Evolutionary conservation across 2,797 vertebrate species (phyloP), one percentile per base, ranked within the genome.

Genomic region (Hypotaenidia okinawae): DNA sequence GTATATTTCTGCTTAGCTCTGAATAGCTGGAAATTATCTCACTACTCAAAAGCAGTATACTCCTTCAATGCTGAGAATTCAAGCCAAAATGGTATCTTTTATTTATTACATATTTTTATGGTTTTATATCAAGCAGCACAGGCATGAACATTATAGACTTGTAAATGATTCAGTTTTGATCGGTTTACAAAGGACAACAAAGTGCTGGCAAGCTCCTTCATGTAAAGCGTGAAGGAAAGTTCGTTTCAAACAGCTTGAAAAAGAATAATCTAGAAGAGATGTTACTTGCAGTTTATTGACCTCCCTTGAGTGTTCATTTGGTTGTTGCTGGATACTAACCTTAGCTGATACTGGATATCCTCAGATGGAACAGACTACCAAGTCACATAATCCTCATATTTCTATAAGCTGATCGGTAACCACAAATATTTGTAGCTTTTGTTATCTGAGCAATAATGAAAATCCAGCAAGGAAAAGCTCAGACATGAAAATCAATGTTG

Each of bases 401-500:
- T 94, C 93, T 96, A 93, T 88, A 94, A 95, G 95, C 86, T 96
- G 94, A 96, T 88, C 91, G 84, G 93, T 87, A 96, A 97, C 97
- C 97, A 97, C 97, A 98, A 97, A 79, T 97, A 98, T 98, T 97
- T 87, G 75, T 72, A 92, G 79, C 91, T 96, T 97, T 95, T 87
- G 93, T 96, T 97, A 97, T 97, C 97, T 95, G 84, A 89, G 94
- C 92, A 97, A 94, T 91, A 97, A 93, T 37, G 81, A 97, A 95
- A 97, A 96, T 95, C 97, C 96, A 97, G 97, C 97, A 97, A 88
- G 94, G 96, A 97, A 97, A 97, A 97, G 89, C 83, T 94, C 97
- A 97, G 96, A 97, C 97, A 93, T 80, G 90, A 94, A 97, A 97
- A 97, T 97, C 97, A 97, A 96, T 97, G 96, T 87, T 96, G 95